Evolutionary conservation across 2,888 invertebrate genomes (phyloP).

Genomic region (Clepsis dumicolana): DNA sequence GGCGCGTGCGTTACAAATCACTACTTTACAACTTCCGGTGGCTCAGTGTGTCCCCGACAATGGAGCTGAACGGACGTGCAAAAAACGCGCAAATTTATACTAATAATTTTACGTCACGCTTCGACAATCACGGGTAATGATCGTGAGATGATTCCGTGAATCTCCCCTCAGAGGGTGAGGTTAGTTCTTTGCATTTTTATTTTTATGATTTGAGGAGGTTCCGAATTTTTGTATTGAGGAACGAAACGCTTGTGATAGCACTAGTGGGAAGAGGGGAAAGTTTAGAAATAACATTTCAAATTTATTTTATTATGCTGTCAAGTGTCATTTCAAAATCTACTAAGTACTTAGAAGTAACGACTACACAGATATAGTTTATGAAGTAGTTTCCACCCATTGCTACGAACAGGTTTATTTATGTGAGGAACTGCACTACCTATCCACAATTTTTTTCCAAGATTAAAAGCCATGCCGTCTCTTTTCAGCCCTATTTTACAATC

Average conservation of each 20-base stretch:
- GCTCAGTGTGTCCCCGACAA: slow-evolving; percentile 67
- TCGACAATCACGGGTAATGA: slow-evolving; percentile 73
- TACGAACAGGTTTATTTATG: too few relatives aligned
- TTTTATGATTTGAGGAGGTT: slow-evolving; percentile 35
- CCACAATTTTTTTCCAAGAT: too few relatives aligned
- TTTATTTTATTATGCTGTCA: too few relatives aligned
- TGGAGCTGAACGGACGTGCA: slow-evolving; percentile 68
- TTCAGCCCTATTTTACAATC: not conserved
- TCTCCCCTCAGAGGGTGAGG: slow-evolving; percentile 59
- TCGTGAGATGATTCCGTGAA: slow-evolving; percentile 82
- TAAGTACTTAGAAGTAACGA: too few relatives aligned
- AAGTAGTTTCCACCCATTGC: too few relatives aligned
- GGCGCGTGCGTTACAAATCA: slow-evolving; percentile 87
- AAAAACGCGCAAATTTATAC: slow-evolving; percentile 62
- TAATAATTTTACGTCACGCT: slow-evolving; percentile 81
- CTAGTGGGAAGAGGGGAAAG: not conserved
- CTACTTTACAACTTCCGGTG: slow-evolving; percentile 86
- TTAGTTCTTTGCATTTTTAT: slow-evolving; percentile 30
- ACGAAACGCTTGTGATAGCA: not conserved
- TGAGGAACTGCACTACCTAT: too few relatives aligned
- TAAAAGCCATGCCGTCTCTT: too few relatives aligned
- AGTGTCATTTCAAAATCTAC: too few relatives aligned
- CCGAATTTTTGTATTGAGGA: slow-evolving; percentile 20
- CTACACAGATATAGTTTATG: too few relatives aligned
- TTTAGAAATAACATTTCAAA: not conserved